phyloP scores from a whole-genome alignment of 2,888 invertebrate species.

The Chrysolina haemoptera region DNA sequence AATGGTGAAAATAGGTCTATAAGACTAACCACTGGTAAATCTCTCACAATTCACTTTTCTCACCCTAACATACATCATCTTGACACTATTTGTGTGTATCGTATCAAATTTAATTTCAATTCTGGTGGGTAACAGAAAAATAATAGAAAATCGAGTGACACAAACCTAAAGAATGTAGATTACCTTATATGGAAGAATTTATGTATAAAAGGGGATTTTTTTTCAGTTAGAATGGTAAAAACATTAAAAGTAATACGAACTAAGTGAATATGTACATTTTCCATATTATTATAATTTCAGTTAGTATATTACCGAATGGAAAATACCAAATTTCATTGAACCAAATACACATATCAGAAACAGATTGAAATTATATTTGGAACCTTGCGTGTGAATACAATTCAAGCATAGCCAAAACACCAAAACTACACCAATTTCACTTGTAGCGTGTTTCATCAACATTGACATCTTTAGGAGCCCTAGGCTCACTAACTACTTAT shows the following conservation, averaged over 20 bases:
- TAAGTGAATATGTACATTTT: constrained; percentile 48
- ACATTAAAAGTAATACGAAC: constrained; percentile 41
- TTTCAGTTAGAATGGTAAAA: constrained; percentile 43
- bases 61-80: not conserved
- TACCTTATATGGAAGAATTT: constrained; percentile 45
- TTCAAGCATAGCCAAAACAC: too few species aligned
- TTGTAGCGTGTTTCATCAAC: too few species aligned
- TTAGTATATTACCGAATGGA: constrained; percentile 41
- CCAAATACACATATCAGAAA: constrained; percentile 14
- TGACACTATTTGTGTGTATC: not conserved
- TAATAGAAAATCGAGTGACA: not conserved
- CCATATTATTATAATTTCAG: constrained; percentile 19
- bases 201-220: constrained; percentile 39
- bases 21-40: not conserved
- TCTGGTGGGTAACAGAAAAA: not conserved
- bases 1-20: constrained; percentile 2
- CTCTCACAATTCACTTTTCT: not conserved
- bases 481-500: too few species aligned
- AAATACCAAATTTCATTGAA: constrained; percentile 45
- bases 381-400: too few species aligned
- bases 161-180: constrained; percentile 23
- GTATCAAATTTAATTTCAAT: not conserved
- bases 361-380: too few species aligned
- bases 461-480: too few species aligned
- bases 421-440: too few species aligned